Percentiles rank a stretch among this genome's conserved stretches.
These are phyloP conservation scores for Lepidurus couesii DNA, from an alignment of 1,140 invertebrate species.

Conservation along the genomic window DNA sequence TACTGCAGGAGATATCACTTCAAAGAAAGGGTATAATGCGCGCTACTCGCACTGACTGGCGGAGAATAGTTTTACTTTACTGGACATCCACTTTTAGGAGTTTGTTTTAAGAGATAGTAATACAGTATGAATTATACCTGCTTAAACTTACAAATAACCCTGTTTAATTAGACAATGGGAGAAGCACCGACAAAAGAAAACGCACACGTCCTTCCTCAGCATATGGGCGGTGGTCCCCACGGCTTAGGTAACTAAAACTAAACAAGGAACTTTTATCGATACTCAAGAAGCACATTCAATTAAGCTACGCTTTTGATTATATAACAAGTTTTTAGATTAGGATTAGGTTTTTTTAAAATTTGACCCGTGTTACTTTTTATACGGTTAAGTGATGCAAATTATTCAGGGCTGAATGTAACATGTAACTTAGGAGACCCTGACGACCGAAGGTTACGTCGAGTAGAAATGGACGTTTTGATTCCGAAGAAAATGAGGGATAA, in stretches of 20 bases:
- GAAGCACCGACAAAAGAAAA: not conserved
- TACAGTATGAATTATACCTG: not conserved
- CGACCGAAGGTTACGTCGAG: constrained; percentile 68
- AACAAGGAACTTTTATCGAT: not conserved
- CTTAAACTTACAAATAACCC: not conserved
- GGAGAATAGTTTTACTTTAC: constrained; percentile 2
- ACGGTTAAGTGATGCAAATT: too few species aligned
- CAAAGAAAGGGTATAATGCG: not conserved
- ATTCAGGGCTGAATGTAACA: too few species aligned
- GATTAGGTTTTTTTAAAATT: too few species aligned
- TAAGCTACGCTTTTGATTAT: too few species aligned
- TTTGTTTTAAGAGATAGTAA: not conserved
- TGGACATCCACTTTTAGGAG: not conserved
- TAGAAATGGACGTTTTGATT: constrained; percentile 77
- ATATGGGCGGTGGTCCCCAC: not conserved
- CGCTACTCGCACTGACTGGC: constrained; percentile 6
- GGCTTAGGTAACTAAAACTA: not conserved
- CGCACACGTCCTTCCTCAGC: not conserved
- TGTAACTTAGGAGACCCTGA: constrained; percentile 68
- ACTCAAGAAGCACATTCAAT: not conserved
- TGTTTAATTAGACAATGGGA: not conserved
- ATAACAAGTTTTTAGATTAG: too few species aligned
- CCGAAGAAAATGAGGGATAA: constrained; percentile 76
- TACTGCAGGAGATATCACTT: not conserved
- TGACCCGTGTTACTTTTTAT: too few species aligned